phyloP scores from a whole-genome alignment of 2,113 vertebrate species.

The Pedetes capensis region DNA sequence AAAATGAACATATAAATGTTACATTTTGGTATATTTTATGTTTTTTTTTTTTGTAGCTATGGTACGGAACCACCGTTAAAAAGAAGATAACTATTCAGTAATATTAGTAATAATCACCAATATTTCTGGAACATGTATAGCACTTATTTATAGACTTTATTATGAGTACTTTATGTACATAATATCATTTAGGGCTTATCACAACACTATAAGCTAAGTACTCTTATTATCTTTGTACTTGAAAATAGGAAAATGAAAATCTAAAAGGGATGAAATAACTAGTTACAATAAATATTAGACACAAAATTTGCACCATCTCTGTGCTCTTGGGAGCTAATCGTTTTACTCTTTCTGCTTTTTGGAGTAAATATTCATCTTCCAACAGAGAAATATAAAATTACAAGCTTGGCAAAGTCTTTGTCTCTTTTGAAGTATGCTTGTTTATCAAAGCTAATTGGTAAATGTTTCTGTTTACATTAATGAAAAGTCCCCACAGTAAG shows the following conservation, averaged over 20 bases:
- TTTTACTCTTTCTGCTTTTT: background rate
- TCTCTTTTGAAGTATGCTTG: background rate
- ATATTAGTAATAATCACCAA: background rate
- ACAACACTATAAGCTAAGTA: background rate
- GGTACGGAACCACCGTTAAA: background rate
- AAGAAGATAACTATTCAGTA: background rate
- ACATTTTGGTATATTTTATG: background rate
- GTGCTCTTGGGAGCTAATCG: background rate
- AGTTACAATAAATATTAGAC: background rate
- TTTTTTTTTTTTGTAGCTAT: background rate
- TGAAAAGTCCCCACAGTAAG: background rate
- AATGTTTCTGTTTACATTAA: background rate
- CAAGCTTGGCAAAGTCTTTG: background rate
- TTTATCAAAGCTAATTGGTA: background rate
- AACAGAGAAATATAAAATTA: conserved; percentile 20
- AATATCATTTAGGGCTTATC: background rate
- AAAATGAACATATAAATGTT: background rate
- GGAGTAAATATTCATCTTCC: background rate
- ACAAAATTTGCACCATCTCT: background rate
- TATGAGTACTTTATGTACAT: background rate
- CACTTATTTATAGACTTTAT: background rate
- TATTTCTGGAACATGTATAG: background rate
- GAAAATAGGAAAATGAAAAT: background rate
- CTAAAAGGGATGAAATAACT: background rate
- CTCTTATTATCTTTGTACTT: background rate